Evolutionary conservation across 2,113 vertebrate species (phyloP), one percentile per base, ranked within the genome.

Genomic region (Corythornis vintsioides): DNA sequence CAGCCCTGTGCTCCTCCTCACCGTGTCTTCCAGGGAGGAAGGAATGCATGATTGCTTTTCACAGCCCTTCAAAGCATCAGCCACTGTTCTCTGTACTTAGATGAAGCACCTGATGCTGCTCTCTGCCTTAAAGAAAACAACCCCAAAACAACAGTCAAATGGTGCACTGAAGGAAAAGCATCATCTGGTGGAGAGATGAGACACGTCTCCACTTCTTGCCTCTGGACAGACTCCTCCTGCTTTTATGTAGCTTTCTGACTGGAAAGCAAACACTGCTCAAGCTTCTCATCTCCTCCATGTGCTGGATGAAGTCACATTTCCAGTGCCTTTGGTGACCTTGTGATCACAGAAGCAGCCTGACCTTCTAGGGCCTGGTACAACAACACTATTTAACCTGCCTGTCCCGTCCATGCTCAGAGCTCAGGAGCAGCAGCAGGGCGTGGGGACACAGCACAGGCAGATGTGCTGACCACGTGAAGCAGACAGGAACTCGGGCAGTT

Each of bases 301-400:
- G 79, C 26, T 7, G 61, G 40, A n/a, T 35, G 9, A 70, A 53
- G 72, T 55, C 18, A 29, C 24, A 22, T 64, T 61, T 77, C 70
- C 91, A 89, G 73, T 1, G 4, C 7, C 4, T 38, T 24, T 40
- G 74, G 74, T 11, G 63, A 64, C 61, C 42, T 4, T 15, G 59
- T 5, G 31, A 28, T 57, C 52, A 16, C 69, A 31, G 38, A 17
- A 40, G 48, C 75, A 71, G 69, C 18, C 42, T 33, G 83, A 81
- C 77, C 86, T 81, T n/a, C 83, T 3, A 3, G 26, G 60, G 55
- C 17, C 0, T 0, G 24, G 33, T 10, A 81, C 40, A 53, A 81
- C 40, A 53, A 9, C 1, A 1, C 1, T 6, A 29, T 15, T 40
- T 4, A 21, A 20, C 1, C 2, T 4, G 2, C 6, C 70, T 8